These are phyloP conservation scores for Nixonia krombeini DNA, from an alignment of 1,140 invertebrate genomes.

Conservation along the genomic window DNA sequence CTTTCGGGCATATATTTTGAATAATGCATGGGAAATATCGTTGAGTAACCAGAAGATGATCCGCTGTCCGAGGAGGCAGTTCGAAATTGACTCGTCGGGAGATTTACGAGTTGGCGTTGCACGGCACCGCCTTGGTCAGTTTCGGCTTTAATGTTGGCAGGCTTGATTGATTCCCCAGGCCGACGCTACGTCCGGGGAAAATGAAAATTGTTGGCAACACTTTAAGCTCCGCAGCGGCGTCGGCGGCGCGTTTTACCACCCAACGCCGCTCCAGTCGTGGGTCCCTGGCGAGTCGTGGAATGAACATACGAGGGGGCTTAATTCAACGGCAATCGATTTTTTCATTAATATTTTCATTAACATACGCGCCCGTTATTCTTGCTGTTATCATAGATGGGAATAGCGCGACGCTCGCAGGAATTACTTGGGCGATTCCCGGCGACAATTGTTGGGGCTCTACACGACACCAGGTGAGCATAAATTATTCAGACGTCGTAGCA, in stretches of 20 bases:
- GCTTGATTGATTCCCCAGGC: too few species aligned
- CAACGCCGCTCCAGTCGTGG: too few species aligned
- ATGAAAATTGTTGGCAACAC: too few species aligned
- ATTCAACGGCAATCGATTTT: too few species aligned
- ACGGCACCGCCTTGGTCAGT: too few species aligned
- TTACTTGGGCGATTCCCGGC: constrained; percentile 22
- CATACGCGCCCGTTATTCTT: background rate
- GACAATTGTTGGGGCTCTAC: too few species aligned
- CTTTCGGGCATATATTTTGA: constrained; percentile 48
- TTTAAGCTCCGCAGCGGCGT: too few species aligned
- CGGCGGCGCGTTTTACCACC: too few species aligned
- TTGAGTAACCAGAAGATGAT: constrained; percentile 31
- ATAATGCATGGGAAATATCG: constrained; percentile 54
- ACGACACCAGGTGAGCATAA: constrained; percentile 53
- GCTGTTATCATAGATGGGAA: constrained; percentile 32
- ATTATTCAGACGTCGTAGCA: constrained; percentile 63
- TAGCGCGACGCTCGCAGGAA: constrained; percentile 14
- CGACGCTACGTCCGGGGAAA: too few species aligned
- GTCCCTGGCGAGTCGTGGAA: too few species aligned
- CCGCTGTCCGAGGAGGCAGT: constrained; percentile 25
- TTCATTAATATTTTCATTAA: constrained; percentile 9
- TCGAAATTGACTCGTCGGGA: constrained; percentile 46
- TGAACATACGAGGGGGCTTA: too few species aligned
- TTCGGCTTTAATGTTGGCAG: too few species aligned
- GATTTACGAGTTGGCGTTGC: constrained; percentile 25